phyloP scores from a whole-genome alignment of 2,888 invertebrate species.

The Epistrophe eligans region DNA sequence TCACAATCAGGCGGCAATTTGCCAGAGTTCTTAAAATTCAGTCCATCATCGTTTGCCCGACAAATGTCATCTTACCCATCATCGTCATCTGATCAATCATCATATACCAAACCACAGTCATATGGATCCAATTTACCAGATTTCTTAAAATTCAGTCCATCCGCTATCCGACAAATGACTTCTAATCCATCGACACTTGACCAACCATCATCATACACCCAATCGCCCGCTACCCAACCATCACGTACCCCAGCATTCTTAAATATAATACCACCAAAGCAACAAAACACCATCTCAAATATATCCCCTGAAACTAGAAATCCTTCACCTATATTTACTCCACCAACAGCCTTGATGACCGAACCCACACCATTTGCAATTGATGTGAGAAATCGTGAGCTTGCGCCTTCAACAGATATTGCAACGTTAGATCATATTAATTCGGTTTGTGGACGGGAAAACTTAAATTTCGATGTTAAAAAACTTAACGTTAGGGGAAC shows the following conservation, averaged over 20 bases:
- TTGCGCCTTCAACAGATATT: neutral
- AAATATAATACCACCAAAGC: no score
- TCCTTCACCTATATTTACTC: neutral
- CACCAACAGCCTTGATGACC: neutral
- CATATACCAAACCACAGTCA: neutral
- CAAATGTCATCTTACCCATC: neutral
- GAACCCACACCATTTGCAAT: no score
- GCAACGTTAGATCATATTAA: constrained; percentile 38
- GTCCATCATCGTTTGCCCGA: neutral
- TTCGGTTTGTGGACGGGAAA: constrained; percentile 78
- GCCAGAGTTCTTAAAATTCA: neutral
- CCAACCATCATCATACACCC: neutral
- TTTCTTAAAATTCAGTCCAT: neutral
- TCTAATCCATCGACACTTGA: neutral
- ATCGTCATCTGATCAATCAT: neutral
- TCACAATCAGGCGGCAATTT: no score
- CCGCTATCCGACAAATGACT: neutral
- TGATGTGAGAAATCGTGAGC: neutral
- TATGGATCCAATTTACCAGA: no score
- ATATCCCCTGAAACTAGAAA: no score
- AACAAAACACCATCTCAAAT: no score
- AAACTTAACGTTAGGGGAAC: constrained; percentile 10
- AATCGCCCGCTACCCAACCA: neutral
- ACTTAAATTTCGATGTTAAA: constrained; percentile 4
- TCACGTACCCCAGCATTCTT: neutral